phyloP scores from a whole-genome alignment of 2,797 vertebrate genomes.

The Anas flavirostris region DNA sequence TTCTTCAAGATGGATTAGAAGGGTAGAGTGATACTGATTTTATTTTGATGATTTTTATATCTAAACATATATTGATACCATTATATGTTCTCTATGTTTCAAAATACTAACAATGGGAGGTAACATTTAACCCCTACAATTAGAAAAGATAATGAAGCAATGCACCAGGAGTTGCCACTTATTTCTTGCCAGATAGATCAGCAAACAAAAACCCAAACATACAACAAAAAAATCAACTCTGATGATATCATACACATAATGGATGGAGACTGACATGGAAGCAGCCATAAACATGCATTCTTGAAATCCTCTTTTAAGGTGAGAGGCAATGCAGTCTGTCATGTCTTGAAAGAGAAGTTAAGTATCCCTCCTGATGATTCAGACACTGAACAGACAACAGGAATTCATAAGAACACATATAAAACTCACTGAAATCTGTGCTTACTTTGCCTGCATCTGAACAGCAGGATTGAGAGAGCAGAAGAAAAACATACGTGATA shows the following conservation, averaged over 20 bases:
- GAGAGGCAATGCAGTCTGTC: neutral
- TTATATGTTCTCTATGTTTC: neutral
- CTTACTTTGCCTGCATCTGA: neutral
- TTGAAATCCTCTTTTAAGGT: neutral
- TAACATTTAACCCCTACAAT: neutral
- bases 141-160: neutral
- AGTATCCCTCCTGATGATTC: neutral
- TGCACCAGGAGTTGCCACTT: neutral
- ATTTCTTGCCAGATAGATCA: neutral
- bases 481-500: neutral
- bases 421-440: neutral
- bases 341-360: neutral
- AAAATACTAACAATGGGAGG: neutral
- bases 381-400: neutral
- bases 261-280: neutral
- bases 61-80: neutral
- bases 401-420: neutral
- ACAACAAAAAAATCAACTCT: neutral
- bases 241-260: neutral
- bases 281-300: neutral
- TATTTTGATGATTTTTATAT: neutral
- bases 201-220: neutral
- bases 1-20: neutral
- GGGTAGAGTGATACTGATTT: neutral
- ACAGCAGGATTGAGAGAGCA: neutral